Evolutionary conservation across 2,797 vertebrate genomes (phyloP).

Genomic region (Semotilus atromaculatus): DNA sequence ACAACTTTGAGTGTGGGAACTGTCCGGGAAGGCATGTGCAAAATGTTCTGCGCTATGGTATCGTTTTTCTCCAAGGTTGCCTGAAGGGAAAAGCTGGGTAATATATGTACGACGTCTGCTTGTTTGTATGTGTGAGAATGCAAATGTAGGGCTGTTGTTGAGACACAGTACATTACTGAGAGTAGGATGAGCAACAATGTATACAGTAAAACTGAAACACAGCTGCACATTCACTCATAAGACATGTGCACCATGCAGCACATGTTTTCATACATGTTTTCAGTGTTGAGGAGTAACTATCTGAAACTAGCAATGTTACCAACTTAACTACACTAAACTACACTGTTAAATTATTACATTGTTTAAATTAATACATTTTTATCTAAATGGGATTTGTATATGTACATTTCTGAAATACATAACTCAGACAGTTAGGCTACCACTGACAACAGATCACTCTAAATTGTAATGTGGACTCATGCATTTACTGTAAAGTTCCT

Average conservation of each 20-base stretch:
- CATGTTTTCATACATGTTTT: no score
- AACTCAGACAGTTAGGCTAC: no score
- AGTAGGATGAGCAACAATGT: conserved; percentile 61
- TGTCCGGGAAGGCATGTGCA: conserved; percentile 83
- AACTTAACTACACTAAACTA: background rate
- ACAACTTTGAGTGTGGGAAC: conserved; percentile 83
- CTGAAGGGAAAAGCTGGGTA: conserved; percentile 69
- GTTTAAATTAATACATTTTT: no score
- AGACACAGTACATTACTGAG: conserved; percentile 35
- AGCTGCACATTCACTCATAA: conserved; percentile 42
- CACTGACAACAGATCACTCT: no score
- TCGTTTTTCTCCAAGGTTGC: conserved; percentile 80
- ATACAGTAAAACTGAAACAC: conserved; percentile 60
- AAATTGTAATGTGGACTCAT: no score
- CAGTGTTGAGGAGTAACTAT: no score
- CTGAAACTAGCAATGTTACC: background rate
- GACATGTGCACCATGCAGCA: conserved; percentile 64
- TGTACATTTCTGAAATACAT: no score
- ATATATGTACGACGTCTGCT: conserved; percentile 30
- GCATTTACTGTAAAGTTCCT: no score
- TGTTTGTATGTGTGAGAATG: conserved; percentile 52
- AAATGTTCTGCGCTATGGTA: conserved; percentile 78
- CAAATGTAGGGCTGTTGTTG: conserved; percentile 63
- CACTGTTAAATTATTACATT: background rate
- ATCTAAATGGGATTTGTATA: no score